Evolutionary conservation across 37 sponge, comb jelly and placozoan species (phyloP), one percentile per base, ranked within the genome.

Genomic region (Oscarella lobularis): DNA sequence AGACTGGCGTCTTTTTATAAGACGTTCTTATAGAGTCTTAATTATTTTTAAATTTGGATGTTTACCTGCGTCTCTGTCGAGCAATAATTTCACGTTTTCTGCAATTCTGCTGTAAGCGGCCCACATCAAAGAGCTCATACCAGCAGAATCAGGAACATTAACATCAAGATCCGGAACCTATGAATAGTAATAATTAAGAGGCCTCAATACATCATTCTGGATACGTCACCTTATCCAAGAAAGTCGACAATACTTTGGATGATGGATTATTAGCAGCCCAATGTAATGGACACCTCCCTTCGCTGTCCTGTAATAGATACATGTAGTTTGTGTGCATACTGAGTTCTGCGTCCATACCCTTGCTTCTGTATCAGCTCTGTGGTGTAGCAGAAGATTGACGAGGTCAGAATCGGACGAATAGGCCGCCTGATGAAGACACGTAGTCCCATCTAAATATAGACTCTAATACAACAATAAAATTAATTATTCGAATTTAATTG

Each of bases 71-170:
- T 87, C 88, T 36, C 39, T 77, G 38, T 84, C 76, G 37, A 55
- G 48, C 70, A 91, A 38, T 38, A 70, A 20, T 39, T 76, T 30
- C 37, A 91, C 41, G 75, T 84, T 67, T 0, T 86, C 73, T 38
- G 87, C 78, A 29, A 74, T 73, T 35, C 78, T 75, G 48, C 84
- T 82, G 78, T 77, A 91, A 37, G 88, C 88, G 31, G 92, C 85
- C 92, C 92, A 91, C 92, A 91, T 91, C 40, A 91, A 76, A 67
- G 92, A 85, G 1, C 87, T 87, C 92, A 91, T 91, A 29, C 78
- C 72, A 0, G 80, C 74, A n/a, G 70, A 40, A 36, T 91, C 92
- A 31, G 74, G 39, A 30, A 76, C 81, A 70, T 91, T 75, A 3
- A 75, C 74, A 75, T 81, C 66, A 0, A 85, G 72, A 1, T 82